phyloP scores from a whole-genome alignment of 2,888 invertebrate genomes.

The Nowickia ferox region DNA sequence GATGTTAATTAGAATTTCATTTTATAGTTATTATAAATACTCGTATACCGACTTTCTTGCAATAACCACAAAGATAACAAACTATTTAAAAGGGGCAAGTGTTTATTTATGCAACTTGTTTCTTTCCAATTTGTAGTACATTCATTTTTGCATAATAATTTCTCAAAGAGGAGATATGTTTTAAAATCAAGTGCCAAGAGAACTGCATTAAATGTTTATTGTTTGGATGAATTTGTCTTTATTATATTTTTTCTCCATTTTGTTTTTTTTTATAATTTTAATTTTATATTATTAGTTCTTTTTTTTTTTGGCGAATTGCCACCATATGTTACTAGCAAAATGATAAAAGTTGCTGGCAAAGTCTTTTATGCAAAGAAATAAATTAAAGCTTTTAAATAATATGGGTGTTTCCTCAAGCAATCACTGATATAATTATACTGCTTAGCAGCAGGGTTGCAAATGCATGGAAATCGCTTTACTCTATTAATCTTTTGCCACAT shows the following conservation, averaged over 20 bases:
- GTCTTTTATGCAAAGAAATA: slow-evolving; percentile 37
- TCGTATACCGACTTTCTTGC: neutral
- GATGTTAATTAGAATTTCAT: slow-evolving; percentile 70
- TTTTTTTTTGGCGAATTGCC: slow-evolving; percentile 61
- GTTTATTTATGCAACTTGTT: slow-evolving; percentile 32
- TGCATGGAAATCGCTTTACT: slow-evolving; percentile 33
- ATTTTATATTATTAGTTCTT: slow-evolving; percentile 48
- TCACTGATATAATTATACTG: neutral
- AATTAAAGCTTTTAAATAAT: slow-evolving; percentile 20
- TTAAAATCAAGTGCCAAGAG: slow-evolving; percentile 63
- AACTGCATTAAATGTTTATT: slow-evolving; percentile 72
- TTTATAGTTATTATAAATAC: slow-evolving; percentile 21
- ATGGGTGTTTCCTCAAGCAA: slow-evolving; percentile 17
- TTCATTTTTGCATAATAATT: slow-evolving; percentile 31
- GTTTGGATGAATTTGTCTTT: slow-evolving; percentile 31
- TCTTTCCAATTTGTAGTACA: slow-evolving; percentile 22
- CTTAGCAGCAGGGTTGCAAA: neutral
- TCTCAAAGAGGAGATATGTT: slow-evolving; percentile 4
- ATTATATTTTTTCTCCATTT: neutral
- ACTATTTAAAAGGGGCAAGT: slow-evolving; percentile 37
- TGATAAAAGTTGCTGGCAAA: slow-evolving; percentile 71
- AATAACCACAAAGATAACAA: slow-evolving; percentile 33
- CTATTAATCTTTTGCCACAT: slow-evolving; percentile 54
- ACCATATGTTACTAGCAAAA: slow-evolving; percentile 68
- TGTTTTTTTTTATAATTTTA: slow-evolving; percentile 50